Percentiles rank a stretch among this genome's conserved stretches.
phyloP scores from a whole-genome alignment of 2,888 invertebrate species.

The Cylindroiulus punctatus region DNA sequence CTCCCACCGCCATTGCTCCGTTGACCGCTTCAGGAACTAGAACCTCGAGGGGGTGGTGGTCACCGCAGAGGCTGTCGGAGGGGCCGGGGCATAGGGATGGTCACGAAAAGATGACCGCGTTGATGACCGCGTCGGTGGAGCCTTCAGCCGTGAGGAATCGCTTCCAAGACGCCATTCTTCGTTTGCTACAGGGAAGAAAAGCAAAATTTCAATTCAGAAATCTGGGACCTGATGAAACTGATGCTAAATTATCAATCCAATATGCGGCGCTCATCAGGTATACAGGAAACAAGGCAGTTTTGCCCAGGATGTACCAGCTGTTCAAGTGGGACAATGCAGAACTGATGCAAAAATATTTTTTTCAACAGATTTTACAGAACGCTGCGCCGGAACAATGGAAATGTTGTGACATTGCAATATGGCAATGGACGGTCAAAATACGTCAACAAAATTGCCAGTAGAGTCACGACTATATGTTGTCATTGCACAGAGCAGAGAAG shows the following conservation, averaged over 20 bases:
- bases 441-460: not conserved
- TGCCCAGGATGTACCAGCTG: no score
- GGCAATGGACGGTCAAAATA: not conserved
- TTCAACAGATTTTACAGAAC: no score
- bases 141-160: slow-evolving; percentile 48
- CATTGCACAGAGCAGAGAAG: not conserved
- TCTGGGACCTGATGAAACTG: no score
- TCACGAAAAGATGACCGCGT: slow-evolving; percentile 50
- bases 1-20: not conserved
- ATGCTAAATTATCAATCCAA: no score
- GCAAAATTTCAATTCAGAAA: no score
- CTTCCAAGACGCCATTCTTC: slow-evolving; percentile 56
- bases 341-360: no score
- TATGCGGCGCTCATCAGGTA: no score
- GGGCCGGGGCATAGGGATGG: slow-evolving; percentile 54
- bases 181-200: not conserved
- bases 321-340: no score
- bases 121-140: slow-evolving; percentile 25
- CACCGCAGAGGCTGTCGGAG: slow-evolving; percentile 39
- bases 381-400: not conserved
- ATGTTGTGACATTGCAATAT: not conserved
- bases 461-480: not conserved
- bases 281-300: no score
- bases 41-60: slow-evolving; percentile 49
- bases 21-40: slow-evolving; percentile 31